phyloP scores from a whole-genome alignment of 2,113 vertebrate species.

The Albula glossodonta region DNA sequence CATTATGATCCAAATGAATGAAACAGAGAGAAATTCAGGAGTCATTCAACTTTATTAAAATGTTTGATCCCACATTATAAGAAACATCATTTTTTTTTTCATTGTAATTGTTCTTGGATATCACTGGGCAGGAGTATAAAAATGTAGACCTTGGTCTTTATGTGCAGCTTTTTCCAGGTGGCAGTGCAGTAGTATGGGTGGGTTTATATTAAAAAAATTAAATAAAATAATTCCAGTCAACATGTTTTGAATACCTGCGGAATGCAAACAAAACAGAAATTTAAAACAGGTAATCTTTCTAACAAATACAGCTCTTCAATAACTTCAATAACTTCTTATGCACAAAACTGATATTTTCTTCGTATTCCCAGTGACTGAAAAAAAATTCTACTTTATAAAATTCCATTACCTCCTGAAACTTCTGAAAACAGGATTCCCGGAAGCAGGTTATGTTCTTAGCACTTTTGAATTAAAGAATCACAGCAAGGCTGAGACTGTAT shows the following conservation, averaged over 20 bases:
- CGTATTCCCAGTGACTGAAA: no score
- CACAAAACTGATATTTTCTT: no score
- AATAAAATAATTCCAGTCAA: neutral
- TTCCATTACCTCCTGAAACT: no score
- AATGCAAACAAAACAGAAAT: neutral
- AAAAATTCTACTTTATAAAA: no score
- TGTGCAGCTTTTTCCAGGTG: neutral
- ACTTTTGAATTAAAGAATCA: no score
- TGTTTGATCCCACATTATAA: constrained; percentile 25
- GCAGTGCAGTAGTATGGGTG: constrained; percentile 21
- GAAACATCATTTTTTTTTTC: constrained; percentile 10
- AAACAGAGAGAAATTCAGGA: neutral
- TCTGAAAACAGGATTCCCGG: no score
- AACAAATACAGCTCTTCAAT: no score
- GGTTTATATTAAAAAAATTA: constrained; percentile 35
- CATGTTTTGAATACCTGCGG: neutral
- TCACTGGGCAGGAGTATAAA: neutral
- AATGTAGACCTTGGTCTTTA: constrained; percentile 16
- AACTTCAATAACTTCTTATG: no score
- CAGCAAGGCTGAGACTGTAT: no score
- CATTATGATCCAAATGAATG: neutral
- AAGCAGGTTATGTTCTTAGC: no score
- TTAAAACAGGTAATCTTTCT: no score
- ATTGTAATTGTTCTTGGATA: constrained; percentile 19
- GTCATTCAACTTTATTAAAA: constrained; percentile 44